phyloP scores from a whole-genome alignment of 2,113 vertebrate genomes.

The Notechis scutatus region DNA sequence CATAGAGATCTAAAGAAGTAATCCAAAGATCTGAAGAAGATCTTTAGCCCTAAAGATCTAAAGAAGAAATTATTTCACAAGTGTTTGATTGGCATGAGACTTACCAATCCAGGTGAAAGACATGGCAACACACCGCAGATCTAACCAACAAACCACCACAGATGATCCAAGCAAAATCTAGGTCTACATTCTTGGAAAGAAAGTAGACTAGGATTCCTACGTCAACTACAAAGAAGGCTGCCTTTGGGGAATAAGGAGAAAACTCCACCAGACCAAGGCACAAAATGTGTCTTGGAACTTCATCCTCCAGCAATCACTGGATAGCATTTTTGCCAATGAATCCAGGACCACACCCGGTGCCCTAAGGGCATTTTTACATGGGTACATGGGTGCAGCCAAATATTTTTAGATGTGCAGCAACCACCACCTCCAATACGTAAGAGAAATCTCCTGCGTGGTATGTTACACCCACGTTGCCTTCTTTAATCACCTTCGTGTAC shows the following conservation, averaged over 20 bases:
- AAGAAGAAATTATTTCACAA: neutral
- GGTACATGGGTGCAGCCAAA: neutral
- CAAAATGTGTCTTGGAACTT: neutral
- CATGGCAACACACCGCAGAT: neutral
- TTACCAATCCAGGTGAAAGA: neutral
- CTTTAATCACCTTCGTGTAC: neutral
- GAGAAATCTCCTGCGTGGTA: neutral
- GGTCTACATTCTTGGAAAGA: neutral
- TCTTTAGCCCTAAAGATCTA: neutral
- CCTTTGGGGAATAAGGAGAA: neutral
- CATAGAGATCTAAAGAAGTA: neutral
- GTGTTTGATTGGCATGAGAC: neutral
- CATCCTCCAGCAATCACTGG: accelerated
- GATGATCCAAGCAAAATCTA: neutral
- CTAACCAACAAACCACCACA: neutral
- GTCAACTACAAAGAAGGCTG: neutral
- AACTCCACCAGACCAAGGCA: neutral
- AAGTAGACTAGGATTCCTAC: neutral
- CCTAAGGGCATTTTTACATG: neutral
- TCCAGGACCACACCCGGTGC: neutral
- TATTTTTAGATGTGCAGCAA: constrained; percentile 22
- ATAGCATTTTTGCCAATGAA: neutral
- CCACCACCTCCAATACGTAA: neutral
- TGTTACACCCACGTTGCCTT: neutral
- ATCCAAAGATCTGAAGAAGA: neutral